Percentiles rank a stretch among this genome's conserved stretches.
These are phyloP conservation scores for Ligdia adustata DNA, from an alignment of 2,888 invertebrate species.

Conservation along the genomic window DNA sequence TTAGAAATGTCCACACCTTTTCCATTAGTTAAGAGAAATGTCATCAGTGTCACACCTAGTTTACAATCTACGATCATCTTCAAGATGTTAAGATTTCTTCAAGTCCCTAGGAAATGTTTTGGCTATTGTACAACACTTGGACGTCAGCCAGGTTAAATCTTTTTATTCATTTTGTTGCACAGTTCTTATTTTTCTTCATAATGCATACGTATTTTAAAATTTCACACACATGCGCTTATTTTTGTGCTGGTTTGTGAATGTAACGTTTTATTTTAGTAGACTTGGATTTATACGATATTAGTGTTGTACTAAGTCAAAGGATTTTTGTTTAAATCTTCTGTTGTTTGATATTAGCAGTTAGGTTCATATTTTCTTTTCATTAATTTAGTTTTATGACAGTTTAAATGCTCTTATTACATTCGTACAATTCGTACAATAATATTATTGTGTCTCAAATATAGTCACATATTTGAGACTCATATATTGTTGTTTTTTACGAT, in stretches of 20 bases:
- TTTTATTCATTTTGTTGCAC: constrained; percentile 52
- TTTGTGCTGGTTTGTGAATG: constrained; percentile 23
- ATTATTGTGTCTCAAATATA: too few species aligned
- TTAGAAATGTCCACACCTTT: constrained; percentile 7
- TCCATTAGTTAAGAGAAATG: background rate
- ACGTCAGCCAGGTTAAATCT: constrained; percentile 48
- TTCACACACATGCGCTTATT: constrained; percentile 29
- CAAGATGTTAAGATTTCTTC: constrained; percentile 10
- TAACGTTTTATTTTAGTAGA: constrained; percentile 3
- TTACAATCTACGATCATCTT: constrained; percentile 17
- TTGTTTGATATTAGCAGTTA: background rate
- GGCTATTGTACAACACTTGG: constrained; percentile 40
- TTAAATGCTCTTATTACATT: constrained; percentile 5
- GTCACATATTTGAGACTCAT: too few species aligned
- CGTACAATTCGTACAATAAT: too few species aligned
- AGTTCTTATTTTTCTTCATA: constrained; percentile 49
- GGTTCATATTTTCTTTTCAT: constrained; percentile 1
- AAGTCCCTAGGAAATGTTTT: constrained; percentile 18
- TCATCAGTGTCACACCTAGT: constrained; percentile 15
- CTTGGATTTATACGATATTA: constrained; percentile 1
- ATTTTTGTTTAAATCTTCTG: constrained; percentile 3
- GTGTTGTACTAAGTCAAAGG: constrained; percentile 5
- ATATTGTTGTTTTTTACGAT: too few species aligned
- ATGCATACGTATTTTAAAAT: constrained; percentile 33
- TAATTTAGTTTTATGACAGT: constrained; percentile 8